A percentile compares a stretch with the other conserved stretches of the same genome.
Evolutionary conservation across 2,888 invertebrate genomes (phyloP).

Genomic region (Pandemis cinnamomeana): DNA sequence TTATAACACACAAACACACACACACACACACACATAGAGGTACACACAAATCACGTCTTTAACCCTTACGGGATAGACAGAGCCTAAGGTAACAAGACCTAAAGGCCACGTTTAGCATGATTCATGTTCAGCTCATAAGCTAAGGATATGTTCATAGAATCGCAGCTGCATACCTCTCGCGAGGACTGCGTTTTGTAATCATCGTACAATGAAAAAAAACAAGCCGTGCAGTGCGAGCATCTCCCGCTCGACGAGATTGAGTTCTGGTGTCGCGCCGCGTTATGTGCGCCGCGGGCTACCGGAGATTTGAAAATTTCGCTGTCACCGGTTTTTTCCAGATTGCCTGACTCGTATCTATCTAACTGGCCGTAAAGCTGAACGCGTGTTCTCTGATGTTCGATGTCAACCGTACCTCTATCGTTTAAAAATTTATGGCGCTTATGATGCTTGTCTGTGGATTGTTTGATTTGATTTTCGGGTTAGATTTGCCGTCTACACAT

Average conservation of each 20-base stretch:
- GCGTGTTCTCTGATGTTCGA: slow-evolving; percentile 9
- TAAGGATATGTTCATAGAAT: too few relatives aligned
- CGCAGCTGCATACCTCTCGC: too few relatives aligned
- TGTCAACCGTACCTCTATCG: slow-evolving; percentile 14
- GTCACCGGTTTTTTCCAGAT: slow-evolving; percentile 69
- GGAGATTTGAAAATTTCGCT: slow-evolving; percentile 64
- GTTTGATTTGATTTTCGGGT: neutral
- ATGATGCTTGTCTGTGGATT: neutral
- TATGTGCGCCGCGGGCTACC: slow-evolving; percentile 56
- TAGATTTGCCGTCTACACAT: neutral
- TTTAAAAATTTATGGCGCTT: neutral
- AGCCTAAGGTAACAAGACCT: too few relatives aligned
- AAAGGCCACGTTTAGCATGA: too few relatives aligned
- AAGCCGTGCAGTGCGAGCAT: neutral
- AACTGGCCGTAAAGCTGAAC: slow-evolving; percentile 69
- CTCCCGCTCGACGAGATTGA: slow-evolving; percentile 20
- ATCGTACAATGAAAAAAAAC: neutral
- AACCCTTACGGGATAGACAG: too few relatives aligned
- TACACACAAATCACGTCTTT: too few relatives aligned
- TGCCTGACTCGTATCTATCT: slow-evolving; percentile 67
- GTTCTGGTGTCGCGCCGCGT: slow-evolving; percentile 37
- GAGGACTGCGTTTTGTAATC: too few relatives aligned
- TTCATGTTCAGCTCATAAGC: too few relatives aligned
- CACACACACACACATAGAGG: too few relatives aligned
- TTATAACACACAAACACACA: too few relatives aligned